phyloP scores from a whole-genome alignment of 2,113 vertebrate species.

The Pelvicachromis taeniatus region DNA sequence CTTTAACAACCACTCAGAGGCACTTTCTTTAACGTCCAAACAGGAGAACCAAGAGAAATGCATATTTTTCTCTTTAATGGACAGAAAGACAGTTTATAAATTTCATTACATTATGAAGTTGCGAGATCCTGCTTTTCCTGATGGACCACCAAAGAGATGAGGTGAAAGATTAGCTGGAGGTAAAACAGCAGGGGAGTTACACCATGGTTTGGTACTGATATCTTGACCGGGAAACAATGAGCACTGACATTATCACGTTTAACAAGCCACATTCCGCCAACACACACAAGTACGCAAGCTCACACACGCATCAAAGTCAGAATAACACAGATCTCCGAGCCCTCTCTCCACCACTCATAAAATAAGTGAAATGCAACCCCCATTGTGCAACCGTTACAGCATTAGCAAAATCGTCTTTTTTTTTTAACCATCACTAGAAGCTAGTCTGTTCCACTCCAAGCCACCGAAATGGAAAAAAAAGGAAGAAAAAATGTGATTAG shows the following conservation, averaged over 20 bases:
- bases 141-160: neutral
- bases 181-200: slow-evolving; percentile 8
- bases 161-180: neutral
- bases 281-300: neutral
- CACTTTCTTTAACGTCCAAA: neutral
- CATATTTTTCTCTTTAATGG: neutral
- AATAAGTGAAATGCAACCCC: slow-evolving; percentile 58
- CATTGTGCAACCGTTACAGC: slow-evolving; percentile 57
- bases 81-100: neutral
- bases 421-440: slow-evolving; percentile 39
- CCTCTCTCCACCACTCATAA: slow-evolving; percentile 47
- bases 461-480: slow-evolving; percentile 16
- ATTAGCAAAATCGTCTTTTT: slow-evolving; percentile 27
- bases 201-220: neutral
- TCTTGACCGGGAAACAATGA: slow-evolving; percentile 33
- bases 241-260: slow-evolving; percentile 49
- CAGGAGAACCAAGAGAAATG: neutral
- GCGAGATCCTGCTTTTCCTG: neutral
- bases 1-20: neutral
- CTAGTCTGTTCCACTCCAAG: slow-evolving; percentile 16
- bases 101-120: neutral
- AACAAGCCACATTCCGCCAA: slow-evolving; percentile 41
- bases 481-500: slow-evolving; percentile 20
- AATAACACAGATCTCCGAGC: slow-evolving; percentile 1
- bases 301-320: slow-evolving; percentile 2